Evolutionary conservation across 1,140 invertebrate species (phyloP).

Genomic region (Vollenhovia emeryi): DNA sequence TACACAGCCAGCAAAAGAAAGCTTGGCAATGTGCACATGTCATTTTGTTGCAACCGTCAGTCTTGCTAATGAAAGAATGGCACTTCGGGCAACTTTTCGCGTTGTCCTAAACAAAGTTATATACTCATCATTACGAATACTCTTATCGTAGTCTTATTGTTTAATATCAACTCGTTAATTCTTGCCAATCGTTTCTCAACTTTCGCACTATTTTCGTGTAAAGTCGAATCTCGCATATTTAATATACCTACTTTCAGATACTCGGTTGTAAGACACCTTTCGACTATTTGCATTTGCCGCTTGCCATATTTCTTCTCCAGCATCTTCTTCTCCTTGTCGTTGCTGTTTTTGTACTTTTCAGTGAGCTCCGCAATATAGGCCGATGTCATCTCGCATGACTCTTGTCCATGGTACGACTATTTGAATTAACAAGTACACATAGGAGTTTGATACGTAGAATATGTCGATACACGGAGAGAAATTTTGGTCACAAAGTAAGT

Average conservation of each 20-base stretch:
- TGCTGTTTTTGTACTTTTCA: conserved; percentile 55
- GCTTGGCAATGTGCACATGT: conserved; percentile 87
- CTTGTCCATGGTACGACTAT: conserved; percentile 70
- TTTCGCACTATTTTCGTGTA: too few relatives aligned
- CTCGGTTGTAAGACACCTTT: conserved; percentile 61
- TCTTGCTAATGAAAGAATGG: conserved; percentile 87
- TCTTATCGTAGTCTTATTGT: background rate
- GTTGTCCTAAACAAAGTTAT: conserved; percentile 73
- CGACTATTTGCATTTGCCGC: conserved; percentile 65
- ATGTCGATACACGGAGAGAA: too few relatives aligned
- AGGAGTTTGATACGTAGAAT: too few relatives aligned
- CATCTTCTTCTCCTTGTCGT: background rate
- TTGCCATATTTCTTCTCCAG: conserved; percentile 68
- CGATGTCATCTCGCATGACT: conserved; percentile 59
- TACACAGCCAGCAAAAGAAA: conserved; percentile 89
- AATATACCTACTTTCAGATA: conserved; percentile 64
- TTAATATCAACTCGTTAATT: conserved; percentile 7
- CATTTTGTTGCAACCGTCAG: conserved; percentile 90
- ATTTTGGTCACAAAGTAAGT: too few relatives aligned
- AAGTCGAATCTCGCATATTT: background rate
- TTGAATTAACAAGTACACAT: background rate
- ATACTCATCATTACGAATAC: background rate
- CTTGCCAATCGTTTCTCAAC: too few relatives aligned
- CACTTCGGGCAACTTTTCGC: conserved; percentile 89
- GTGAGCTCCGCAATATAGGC: conserved; percentile 51